Conservation (phyloP, 2,113 vertebrate species). For the Alaudala cheleensis region DNA sequence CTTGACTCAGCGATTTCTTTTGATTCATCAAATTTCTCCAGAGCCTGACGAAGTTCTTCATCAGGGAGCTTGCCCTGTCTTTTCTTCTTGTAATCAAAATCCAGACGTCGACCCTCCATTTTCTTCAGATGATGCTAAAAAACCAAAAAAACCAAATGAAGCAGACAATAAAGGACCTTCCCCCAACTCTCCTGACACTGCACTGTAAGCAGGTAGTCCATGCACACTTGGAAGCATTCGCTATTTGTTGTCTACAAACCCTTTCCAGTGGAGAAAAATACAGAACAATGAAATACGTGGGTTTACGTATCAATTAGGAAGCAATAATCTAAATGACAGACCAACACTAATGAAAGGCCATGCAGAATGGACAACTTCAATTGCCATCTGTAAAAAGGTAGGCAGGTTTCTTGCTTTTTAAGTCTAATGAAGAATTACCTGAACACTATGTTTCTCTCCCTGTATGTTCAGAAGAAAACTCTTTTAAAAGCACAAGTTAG, state of each 20-base stretch:
- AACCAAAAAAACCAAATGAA: neutral
- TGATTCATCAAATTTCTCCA: slow-evolving; percentile 98
- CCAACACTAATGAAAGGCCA: neutral
- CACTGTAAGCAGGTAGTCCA: neutral
- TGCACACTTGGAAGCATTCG: neutral
- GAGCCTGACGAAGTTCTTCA: slow-evolving; percentile 92
- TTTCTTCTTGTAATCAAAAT: slow-evolving; percentile 99
- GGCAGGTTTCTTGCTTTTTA: rapidly evolving
- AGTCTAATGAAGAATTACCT: neutral
- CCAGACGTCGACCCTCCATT: slow-evolving; percentile 91
- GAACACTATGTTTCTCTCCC: neutral
- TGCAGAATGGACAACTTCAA: neutral
- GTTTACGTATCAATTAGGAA: neutral
- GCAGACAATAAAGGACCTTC: neutral
- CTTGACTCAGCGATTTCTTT: slow-evolving; percentile 97
- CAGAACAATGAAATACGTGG: neutral
- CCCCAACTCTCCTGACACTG: neutral
- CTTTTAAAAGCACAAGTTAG: neutral
- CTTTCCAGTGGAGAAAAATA: neutral
- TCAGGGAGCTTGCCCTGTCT: slow-evolving; percentile 94
- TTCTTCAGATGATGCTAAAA: slow-evolving; percentile 97
- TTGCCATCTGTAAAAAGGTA: neutral
- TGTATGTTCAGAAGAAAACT: neutral
- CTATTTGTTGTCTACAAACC: neutral
- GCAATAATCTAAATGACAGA: neutral